Evolutionary conservation across 2,888 invertebrate species (phyloP).

Genomic region (Ctena decussata): DNA sequence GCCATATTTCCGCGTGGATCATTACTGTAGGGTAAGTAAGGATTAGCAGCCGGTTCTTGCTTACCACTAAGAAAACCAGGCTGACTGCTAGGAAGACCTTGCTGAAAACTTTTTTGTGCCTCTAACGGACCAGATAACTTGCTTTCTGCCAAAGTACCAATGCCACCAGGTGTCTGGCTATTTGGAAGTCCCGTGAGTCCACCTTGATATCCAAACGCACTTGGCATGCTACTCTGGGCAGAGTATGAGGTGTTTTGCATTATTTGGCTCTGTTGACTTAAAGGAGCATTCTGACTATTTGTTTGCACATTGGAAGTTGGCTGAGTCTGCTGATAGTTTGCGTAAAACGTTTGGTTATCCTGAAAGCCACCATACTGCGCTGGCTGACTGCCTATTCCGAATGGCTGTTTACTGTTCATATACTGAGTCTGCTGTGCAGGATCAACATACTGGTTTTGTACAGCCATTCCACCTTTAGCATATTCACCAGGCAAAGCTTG

Average conservation of each 20-base stretch:
- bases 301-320: background rate
- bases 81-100: background rate
- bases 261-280: background rate
- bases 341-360: background rate
- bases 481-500: slow-evolving; percentile 57
- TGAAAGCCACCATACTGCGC: background rate
- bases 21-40: background rate
- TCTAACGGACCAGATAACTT: background rate
- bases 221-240: background rate
- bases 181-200: background rate
- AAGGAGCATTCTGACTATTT: background rate
- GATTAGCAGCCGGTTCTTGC: background rate
- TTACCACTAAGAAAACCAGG: background rate
- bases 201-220: background rate
- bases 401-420: background rate
- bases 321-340: background rate
- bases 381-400: background rate
- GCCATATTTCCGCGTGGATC: background rate
- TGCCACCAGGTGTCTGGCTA: background rate
- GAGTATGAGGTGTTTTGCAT: background rate
- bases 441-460: background rate
- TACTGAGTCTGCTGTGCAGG: background rate
- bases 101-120: background rate
- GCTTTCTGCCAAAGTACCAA: background rate
- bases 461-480: slow-evolving; percentile 49